Evolutionary conservation across 1,140 invertebrate genomes (phyloP).

Genomic region (Pseudomyrmex dendroicus): DNA sequence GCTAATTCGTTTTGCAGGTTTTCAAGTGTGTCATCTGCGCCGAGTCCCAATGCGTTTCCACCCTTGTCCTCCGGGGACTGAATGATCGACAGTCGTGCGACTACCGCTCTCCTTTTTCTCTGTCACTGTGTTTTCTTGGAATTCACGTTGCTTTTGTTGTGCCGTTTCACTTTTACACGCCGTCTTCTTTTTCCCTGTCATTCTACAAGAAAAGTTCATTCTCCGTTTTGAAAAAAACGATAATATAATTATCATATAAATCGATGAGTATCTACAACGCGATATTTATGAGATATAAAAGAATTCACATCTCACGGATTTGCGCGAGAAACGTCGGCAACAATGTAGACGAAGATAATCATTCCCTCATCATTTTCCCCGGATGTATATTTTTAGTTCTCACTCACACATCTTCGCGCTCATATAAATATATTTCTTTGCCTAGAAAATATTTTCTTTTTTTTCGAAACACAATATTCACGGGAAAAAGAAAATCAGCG

Average conservation of each 20-base stretch:
- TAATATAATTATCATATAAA: too few species aligned
- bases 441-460: constrained; percentile 29
- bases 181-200: not conserved
- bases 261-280: too few species aligned
- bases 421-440: too few species aligned
- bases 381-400: not conserved
- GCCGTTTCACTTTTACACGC: not conserved
- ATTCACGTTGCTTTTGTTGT: constrained; percentile 39
- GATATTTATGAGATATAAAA: too few species aligned
- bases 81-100: constrained; percentile 58
- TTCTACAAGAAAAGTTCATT: not conserved
- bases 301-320: not conserved
- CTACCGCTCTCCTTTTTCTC: constrained; percentile 60
- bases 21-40: constrained; percentile 76
- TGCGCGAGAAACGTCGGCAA: not conserved
- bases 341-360: not conserved
- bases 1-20: constrained; percentile 75
- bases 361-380: constrained; percentile 1
- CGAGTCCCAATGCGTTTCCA: constrained; percentile 73
- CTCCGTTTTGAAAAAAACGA: not conserved
- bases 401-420: not conserved
- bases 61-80: constrained; percentile 43
- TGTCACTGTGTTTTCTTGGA: constrained; percentile 58
- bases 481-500: not conserved
- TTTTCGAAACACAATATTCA: not conserved